Percentiles rank a stretch among this genome's conserved stretches.
Evolutionary conservation across 2,113 vertebrate species (phyloP).

Genomic region (Bubo scandiacus): DNA sequence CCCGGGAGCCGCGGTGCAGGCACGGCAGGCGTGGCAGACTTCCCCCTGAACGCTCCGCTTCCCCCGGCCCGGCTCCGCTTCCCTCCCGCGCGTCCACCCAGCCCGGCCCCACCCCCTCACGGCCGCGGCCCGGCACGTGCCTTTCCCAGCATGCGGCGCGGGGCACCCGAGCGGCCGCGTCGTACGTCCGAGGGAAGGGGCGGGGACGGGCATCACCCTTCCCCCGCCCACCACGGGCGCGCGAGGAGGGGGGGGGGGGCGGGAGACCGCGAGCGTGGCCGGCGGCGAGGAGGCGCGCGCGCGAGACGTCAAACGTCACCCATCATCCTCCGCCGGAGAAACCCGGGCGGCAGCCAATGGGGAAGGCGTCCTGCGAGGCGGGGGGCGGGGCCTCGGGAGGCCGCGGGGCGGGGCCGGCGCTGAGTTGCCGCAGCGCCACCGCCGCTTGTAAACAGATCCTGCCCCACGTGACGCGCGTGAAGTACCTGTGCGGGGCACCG

Average conservation of each 20-base stretch:
- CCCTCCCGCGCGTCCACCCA: too few species aligned
- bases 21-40: fast-evolving
- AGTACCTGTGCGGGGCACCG: not conserved
- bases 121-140: fast-evolving
- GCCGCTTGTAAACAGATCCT: conserved; percentile 88
- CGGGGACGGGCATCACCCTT: fast-evolving
- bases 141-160: not conserved
- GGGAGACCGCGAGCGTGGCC: too few species aligned
- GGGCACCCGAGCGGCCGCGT: fast-evolving
- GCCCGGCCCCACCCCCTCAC: fast-evolving
- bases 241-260: not conserved
- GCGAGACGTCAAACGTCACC: too few species aligned
- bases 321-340: not conserved
- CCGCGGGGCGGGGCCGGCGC: not conserved
- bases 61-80: too few species aligned
- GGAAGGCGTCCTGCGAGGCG: fast-evolving
- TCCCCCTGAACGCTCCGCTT: fast-evolving
- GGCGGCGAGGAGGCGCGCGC: too few species aligned
- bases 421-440: conserved; percentile 34
- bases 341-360: not conserved
- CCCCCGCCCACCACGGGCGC: not conserved
- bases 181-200: fast-evolving
- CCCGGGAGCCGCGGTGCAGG: fast-evolving
- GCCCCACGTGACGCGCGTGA: conserved; percentile 51
- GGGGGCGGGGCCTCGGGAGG: not conserved